Evolutionary conservation across 2,113 vertebrate species (phyloP), one percentile per base, ranked within the genome.

Genomic region (Sprattus sprattus): DNA sequence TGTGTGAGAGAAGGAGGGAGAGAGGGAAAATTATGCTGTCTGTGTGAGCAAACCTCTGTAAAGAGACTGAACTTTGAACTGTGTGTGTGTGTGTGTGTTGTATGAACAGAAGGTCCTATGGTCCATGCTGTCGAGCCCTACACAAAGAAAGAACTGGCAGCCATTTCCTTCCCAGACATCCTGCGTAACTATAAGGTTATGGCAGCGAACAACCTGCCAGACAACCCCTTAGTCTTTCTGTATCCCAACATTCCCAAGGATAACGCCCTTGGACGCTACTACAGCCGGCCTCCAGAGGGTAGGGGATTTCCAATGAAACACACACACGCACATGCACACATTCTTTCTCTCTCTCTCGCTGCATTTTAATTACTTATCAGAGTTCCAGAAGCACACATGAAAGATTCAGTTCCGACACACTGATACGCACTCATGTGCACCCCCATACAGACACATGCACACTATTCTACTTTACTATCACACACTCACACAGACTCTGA

Each of bases 231-330:
- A 89, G 89, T 95, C 20, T 98, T 95, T 67, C 95, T 99, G 6
- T 99, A 98, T 91, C 98, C 98, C 0, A 89, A 96, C 46, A 96
- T 95, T 82, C 96, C 92, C 89, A 98, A 96, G 87, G 98, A 99
- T 91, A 87, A 84, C 0, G 97, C 96, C 22, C 98, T 99, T 32
- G 94, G 94, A 52, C 93, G 92, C 20, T 98, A 97, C 89, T 97
- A 96, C 94, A 96, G 91, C 89, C 94, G 95, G 57, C 93, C 94
- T 5, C 93, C 95, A 89, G 95, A 97, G 80, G 92, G 96, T 97
- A 91, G 6, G n/a, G 67, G 45, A 47, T 22, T 44, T 45, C 32
- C 16, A 46, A 6, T 8, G 1, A 44, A 22, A n/a, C 46, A 2
- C n/a, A 71, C 20, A 67, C 22, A 67, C 50, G 20, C 39, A 88